Percentiles rank a stretch among this genome's conserved stretches.
Conservation (phyloP, 1,140 invertebrate species). For the Macrobrachium rosenbergii region DNA sequence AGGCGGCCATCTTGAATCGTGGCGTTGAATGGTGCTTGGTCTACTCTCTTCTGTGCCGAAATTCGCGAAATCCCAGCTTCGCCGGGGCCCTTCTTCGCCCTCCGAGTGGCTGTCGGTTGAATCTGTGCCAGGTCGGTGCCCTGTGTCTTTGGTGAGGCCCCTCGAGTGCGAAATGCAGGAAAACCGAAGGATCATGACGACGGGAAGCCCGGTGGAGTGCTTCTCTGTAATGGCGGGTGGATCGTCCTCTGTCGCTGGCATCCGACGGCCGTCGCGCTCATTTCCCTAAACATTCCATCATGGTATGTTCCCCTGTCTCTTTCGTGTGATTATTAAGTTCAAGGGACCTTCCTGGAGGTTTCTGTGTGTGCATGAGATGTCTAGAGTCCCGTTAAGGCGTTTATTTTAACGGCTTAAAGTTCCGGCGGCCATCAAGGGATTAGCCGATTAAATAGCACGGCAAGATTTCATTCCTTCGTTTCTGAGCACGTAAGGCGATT, state of each 20-base stretch:
- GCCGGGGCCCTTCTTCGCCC: not conserved
- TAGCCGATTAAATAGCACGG: too few species aligned
- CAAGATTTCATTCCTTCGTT: too few species aligned
- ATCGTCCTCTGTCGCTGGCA: not conserved
- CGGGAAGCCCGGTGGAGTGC: constrained; percentile 18
- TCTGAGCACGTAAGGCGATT: too few species aligned
- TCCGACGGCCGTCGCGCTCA: not conserved
- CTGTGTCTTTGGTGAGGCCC: not conserved
- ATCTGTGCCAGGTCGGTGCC: constrained; percentile 5
- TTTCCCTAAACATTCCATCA: not conserved
- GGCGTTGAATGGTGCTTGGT: constrained; percentile 42
- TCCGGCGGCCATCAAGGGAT: too few species aligned
- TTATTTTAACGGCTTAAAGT: too few species aligned
- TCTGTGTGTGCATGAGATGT: too few species aligned
- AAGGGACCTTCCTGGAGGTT: too few species aligned
- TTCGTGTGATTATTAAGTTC: too few species aligned
- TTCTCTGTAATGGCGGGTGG: constrained; percentile 49
- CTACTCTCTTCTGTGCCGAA: constrained; percentile 38
- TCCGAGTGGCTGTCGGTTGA: constrained; percentile 39
- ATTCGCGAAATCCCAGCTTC: constrained; percentile 44
- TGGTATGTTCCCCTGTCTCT: not conserved
- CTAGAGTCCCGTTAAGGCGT: too few species aligned
- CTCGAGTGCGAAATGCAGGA: not conserved
- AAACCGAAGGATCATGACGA: not conserved
- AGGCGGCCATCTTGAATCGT: constrained; percentile 51